Percentiles rank a stretch among this genome's conserved stretches.
Evolutionary conservation across 2,888 invertebrate species (phyloP).

Genomic region (Mythimna pallens): DNA sequence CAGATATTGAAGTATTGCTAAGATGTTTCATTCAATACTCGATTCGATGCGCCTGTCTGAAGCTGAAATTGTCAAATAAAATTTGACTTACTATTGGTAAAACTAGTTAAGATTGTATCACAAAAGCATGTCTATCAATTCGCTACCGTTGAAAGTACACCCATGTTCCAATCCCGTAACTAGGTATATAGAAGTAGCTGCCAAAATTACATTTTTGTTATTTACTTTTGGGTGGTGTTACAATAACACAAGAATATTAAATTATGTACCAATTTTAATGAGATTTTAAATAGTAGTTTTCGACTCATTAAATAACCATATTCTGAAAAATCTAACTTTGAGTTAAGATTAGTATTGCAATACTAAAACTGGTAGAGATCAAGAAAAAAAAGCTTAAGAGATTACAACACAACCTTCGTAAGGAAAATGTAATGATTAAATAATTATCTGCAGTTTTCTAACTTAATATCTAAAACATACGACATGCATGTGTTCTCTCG

Average conservation of each 20-base stretch:
- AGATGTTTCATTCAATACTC: too few species aligned
- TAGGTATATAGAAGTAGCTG: constrained; percentile 12
- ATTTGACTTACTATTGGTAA: constrained; percentile 4
- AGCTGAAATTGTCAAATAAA: background rate
- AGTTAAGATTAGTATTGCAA: constrained; percentile 28
- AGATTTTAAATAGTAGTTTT: constrained; percentile 27
- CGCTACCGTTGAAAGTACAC: background rate
- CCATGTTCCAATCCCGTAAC: background rate
- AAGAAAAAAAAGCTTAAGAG: constrained; percentile 31
- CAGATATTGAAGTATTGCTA: background rate
- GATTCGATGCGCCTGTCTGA: background rate
- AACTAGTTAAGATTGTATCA: background rate
- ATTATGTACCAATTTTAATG: constrained; percentile 2
- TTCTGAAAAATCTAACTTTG: constrained; percentile 1
- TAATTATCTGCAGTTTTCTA: constrained; percentile 25
- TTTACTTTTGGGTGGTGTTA: constrained; percentile 8
- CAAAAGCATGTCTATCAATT: background rate
- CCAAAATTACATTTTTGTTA: background rate
- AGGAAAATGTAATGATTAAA: constrained; percentile 37
- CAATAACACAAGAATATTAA: constrained; percentile 23
- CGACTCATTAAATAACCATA: constrained; percentile 1
- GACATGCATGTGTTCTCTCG: constrained; percentile 34
- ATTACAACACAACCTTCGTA: constrained; percentile 53
- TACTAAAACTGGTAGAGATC: constrained; percentile 20
- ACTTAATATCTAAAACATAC: constrained; percentile 34